Percentiles rank a stretch among this genome's conserved stretches.
These are phyloP conservation scores for Melanerpes formicivorus DNA, from an alignment of 2,113 vertebrate species.

Conservation along the genomic window DNA sequence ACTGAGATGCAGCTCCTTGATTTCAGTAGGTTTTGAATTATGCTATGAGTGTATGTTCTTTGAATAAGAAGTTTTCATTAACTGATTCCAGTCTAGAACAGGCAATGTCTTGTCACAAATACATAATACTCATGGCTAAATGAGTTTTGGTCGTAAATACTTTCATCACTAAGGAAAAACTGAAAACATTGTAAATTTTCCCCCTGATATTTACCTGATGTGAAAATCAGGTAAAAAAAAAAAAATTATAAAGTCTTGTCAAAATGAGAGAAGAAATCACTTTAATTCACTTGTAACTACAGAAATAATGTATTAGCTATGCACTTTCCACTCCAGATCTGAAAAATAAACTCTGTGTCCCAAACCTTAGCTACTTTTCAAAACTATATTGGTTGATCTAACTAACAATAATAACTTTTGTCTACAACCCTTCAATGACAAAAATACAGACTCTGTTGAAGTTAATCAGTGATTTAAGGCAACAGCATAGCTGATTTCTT, in stretches of 20 bases:
- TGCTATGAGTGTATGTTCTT: background rate
- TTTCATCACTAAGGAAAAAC: background rate
- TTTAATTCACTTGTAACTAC: too few species aligned
- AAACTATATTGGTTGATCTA: background rate
- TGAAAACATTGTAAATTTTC: background rate
- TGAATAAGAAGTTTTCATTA: background rate
- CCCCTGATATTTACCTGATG: background rate
- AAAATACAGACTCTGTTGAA: background rate
- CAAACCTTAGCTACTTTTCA: background rate
- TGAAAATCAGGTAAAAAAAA: background rate
- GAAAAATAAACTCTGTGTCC: background rate
- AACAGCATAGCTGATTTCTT: background rate
- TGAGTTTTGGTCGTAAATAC: background rate
- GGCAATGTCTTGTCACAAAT: background rate
- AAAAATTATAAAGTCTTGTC: background rate
- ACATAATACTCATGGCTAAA: background rate
- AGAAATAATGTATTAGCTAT: background rate
- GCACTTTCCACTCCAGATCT: background rate
- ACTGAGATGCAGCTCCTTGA: background rate
- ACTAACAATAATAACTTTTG: background rate
- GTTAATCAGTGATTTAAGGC: background rate
- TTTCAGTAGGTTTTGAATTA: background rate
- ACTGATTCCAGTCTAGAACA: background rate
- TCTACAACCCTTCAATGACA: background rate
- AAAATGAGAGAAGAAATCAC: background rate